Evolutionary conservation across 2,888 invertebrate genomes (phyloP), one percentile per base, ranked within the genome.

Genomic region (Agrotis puta): DNA sequence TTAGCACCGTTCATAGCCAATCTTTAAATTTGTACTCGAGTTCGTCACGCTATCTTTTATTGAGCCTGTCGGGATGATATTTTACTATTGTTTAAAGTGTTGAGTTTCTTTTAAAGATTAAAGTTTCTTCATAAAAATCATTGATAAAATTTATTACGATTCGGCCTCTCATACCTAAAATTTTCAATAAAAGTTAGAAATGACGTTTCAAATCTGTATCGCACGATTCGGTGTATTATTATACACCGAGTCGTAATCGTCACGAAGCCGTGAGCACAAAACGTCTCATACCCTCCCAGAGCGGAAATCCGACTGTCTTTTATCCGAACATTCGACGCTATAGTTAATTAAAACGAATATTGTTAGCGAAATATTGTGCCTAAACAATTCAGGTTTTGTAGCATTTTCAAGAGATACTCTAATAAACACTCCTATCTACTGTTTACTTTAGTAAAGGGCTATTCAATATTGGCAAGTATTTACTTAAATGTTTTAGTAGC

Each of bases 301-400:
- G 84, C 90, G 90, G 90, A 92, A 88, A 87, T 91, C 89, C 89
- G 90, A 87, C 89, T 89, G 91, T 91, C 93, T 94, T 93, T 94
- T 94, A 93, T 94, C 86, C 88, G 88, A 87, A 87, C 88, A 90
- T 88, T 91, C 85, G 87, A 87, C 87, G 89, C 88, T 87, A 86
- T 90, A 91, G 92, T 93, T 93, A 93, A 94, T 94, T 94, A 93
- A 94, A 94, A 93, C 87, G 91, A 92, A 92, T 93, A 92, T 90
- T 90, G 90, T 90, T 85, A 82, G 79, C 79, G 81, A 84, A 82
- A 79, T 81, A 79, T 78, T 79, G 68, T 69, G 64, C 71, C 79
- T 79, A 69, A 73, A 77, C 68, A 76, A 71, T 76, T 77, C 62
- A 70, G 70, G 51, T 79, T 71, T 68, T 65, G 70, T 57, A 63